Evolutionary conservation across 2,797 vertebrate genomes (phyloP), one percentile per base, ranked within the genome.

Genomic region (Cirrhinus molitorella): DNA sequence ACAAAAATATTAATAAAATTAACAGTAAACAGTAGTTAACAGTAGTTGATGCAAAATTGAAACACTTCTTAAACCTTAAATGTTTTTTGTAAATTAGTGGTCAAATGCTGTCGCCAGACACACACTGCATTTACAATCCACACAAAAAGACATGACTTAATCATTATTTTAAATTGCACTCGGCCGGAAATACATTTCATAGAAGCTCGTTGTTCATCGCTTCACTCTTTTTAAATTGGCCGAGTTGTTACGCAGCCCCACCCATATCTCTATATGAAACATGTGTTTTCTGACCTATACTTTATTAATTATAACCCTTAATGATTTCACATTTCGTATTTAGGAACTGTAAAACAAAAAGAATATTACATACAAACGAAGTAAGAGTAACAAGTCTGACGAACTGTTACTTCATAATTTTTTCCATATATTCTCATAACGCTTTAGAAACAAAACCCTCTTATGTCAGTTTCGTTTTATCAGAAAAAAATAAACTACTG

Each of bases 141-240:
- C 31, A 34, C 31, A 34, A 34, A 34, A 34, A 34, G 31, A 34
- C 31, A 34, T 34, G 31, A 34, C 31, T 2, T 34, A 34, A 34
- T 34, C 31, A 34, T 37, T 40, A 86, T 84, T 84, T 86, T 86
- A 82, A 88, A 86, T 82, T 5, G 14, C 25, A 14, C 6, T 14
- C 1, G 2, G 21, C 23, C 59, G 19, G n/a, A 66, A 71, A 25
- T 19, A 21, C 40, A 28, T 21, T 0, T 16, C 0, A 1, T 0
- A 17, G 89, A 90, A 21, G 19, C 91, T 31, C 25, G 49, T 47
- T 84, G 47, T 86, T 78, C 79, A 47, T 71, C 51, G 83, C 85
- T 89, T 85, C 87, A 85, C 80, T 61, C n/a, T 63, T 75, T 79
- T 68, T 71, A 40, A 57, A 73, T 23, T 9, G 28, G 40, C 79